Evolutionary conservation across 2,797 vertebrate species (phyloP).

Genomic region (Morelia viridis): DNA sequence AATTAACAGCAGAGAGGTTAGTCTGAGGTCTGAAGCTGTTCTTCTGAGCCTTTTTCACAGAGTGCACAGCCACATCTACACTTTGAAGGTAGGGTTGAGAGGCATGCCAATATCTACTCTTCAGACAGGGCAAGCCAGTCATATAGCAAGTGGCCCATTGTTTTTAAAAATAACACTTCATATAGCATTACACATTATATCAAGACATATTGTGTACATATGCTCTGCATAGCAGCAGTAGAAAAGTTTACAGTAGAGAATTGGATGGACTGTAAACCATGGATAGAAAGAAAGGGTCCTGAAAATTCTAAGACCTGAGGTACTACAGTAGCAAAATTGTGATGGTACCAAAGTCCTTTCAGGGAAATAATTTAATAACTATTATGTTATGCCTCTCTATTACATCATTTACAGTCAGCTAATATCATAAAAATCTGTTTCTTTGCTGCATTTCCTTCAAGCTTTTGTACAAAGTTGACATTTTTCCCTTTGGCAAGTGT

Average conservation of each 20-base stretch:
- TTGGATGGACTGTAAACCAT: not conserved
- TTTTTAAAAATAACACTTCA: not conserved
- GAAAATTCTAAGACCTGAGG: not conserved
- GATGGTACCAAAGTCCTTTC: not conserved
- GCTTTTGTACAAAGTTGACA: conserved; percentile 44
- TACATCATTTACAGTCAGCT: conserved; percentile 36
- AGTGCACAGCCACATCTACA: not conserved
- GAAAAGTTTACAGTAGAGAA: not conserved
- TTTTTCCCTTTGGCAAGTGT: conserved; percentile 50
- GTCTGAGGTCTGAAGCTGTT: not conserved
- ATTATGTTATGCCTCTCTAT: conserved; percentile 42
- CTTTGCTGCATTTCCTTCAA: conserved; percentile 16
- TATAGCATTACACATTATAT: not conserved
- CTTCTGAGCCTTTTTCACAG: not conserved
- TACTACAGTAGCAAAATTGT: not conserved
- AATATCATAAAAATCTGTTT: not conserved
- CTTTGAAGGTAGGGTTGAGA: not conserved
- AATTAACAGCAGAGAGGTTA: not conserved
- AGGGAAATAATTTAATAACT: not conserved
- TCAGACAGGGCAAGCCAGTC: not conserved
- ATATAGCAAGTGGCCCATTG: not conserved
- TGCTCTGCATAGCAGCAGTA: not conserved
- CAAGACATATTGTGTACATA: not conserved
- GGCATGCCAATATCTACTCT: not conserved
- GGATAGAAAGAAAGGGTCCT: not conserved